Evolutionary conservation across 2,888 invertebrate genomes (phyloP), one percentile per base, ranked within the genome.

Genomic region (Dorcus parallelipipedus): DNA sequence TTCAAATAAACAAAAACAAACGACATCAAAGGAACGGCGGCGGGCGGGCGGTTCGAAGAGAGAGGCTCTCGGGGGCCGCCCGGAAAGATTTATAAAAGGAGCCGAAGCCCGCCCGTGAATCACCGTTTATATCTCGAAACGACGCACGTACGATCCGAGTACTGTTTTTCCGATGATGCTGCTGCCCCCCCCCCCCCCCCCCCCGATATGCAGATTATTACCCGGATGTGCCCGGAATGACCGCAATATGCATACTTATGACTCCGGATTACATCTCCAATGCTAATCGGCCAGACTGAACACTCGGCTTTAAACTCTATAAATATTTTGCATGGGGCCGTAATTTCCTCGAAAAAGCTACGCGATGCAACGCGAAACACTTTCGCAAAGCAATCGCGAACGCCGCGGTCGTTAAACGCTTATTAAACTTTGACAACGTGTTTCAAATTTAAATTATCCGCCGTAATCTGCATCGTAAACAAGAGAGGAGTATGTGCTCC

Each of bases 391-490:
- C 20, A 17, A 45, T 45, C 45, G 17, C 45, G 45, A 5, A 33
- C 26, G 6, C 6, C 20, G 45, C 45, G 23, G 20, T 45, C 45
- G 45, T 45, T 45, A 45, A 45, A 45, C 45, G 45, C 45, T 45
- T 45, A 45, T 45, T 45, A 45, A 45, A 45, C 45, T 45, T 23
- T 23, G 45, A 45, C 45, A 45, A 20, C 45, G 23, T 20, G 45
- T 45, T 45, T 45, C 45, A 45, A 45, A 45, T 23, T 45, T 45
- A 45, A 45, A 45, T 45, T 45, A 45, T 45, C 33, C 51, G 33
- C 45, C 47, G 47, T 54, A 54, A 54, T 54, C 45, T 54, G 38
- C 54, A 43, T 54, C 54, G 45, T 54, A 54, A 54, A 54, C 54
- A 54, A 23, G 41, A 33, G 26, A 33, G 26, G 26, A 33, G 26